Percentiles rank a stretch among this genome's conserved stretches.
Conservation (phyloP, 2,888 invertebrate species). For the Orthosia gracilis region DNA sequence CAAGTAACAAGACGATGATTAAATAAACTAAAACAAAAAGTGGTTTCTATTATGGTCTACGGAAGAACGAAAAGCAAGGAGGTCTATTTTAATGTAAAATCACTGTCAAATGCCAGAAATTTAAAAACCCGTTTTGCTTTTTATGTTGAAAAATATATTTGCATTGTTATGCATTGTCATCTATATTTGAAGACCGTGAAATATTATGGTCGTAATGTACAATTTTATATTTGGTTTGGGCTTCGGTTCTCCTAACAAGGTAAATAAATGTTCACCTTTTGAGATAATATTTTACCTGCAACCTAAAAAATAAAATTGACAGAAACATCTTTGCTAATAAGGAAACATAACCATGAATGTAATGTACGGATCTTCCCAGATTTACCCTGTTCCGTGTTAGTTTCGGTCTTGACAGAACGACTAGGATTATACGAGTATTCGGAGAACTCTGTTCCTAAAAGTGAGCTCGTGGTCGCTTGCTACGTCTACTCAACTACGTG, state of each 20-base stretch:
- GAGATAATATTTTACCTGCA: slow-evolving; percentile 8
- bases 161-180: background rate
- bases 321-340: slow-evolving; percentile 35
- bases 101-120: background rate
- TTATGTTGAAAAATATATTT: background rate
- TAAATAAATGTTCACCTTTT: slow-evolving; percentile 21
- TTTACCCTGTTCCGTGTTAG: background rate
- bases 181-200: slow-evolving; percentile 14
- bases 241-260: slow-evolving; percentile 28
- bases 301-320: slow-evolving; percentile 33
- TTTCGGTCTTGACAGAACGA: background rate
- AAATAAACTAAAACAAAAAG: background rate
- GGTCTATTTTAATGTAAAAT: background rate
- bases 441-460: background rate
- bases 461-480: background rate
- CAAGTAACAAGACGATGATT: background rate
- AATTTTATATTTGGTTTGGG: slow-evolving; percentile 15
- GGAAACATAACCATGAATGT: slow-evolving; percentile 21
- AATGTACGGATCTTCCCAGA: slow-evolving; percentile 3
- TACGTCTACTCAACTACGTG: background rate
- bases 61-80: no score
- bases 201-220: slow-evolving; percentile 2
- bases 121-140: background rate
- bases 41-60: no score
- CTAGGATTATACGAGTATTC: background rate